Conservation (phyloP, 2,113 vertebrate genomes). For the Zeus faber region DNA sequence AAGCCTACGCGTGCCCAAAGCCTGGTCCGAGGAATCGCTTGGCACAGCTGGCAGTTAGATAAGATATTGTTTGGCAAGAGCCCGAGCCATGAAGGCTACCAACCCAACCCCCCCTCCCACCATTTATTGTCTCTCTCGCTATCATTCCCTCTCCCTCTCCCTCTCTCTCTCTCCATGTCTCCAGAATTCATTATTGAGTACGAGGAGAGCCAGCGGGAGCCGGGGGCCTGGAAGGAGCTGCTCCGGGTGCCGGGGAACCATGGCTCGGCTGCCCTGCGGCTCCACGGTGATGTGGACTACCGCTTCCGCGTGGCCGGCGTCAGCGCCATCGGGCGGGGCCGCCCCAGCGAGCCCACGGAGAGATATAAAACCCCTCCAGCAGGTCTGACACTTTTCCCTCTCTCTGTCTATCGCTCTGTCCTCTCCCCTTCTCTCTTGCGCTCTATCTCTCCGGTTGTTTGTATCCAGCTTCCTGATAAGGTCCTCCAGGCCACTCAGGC, state of each 20-base stretch:
- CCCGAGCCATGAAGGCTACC: conserved; percentile 5
- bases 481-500: conserved; percentile 27
- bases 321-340: conserved; percentile 83
- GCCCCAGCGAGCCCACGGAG: conserved; percentile 75
- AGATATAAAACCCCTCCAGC: conserved; percentile 82
- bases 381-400: conserved; percentile 67
- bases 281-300: conserved; percentile 84
- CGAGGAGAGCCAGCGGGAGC: conserved; percentile 84
- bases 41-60: conserved; percentile 46
- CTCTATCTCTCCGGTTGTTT: background rate
- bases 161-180: background rate
- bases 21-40: conserved; percentile 29
- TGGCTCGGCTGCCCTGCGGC: conserved; percentile 66
- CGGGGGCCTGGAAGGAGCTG: conserved; percentile 84
- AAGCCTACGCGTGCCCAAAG: conserved; percentile 26
- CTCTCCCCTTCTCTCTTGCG: background rate
- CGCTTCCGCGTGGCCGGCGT: conserved; percentile 81
- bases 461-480: conserved; percentile 25
- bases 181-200: conserved; percentile 91
- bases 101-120: too few species aligned
- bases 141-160: background rate
- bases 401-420: background rate
- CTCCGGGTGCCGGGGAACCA: conserved; percentile 71
- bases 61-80: conserved; percentile 41
- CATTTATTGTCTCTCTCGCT: background rate